phyloP scores from a whole-genome alignment of 2,888 invertebrate species.

The Philereme transversata region DNA sequence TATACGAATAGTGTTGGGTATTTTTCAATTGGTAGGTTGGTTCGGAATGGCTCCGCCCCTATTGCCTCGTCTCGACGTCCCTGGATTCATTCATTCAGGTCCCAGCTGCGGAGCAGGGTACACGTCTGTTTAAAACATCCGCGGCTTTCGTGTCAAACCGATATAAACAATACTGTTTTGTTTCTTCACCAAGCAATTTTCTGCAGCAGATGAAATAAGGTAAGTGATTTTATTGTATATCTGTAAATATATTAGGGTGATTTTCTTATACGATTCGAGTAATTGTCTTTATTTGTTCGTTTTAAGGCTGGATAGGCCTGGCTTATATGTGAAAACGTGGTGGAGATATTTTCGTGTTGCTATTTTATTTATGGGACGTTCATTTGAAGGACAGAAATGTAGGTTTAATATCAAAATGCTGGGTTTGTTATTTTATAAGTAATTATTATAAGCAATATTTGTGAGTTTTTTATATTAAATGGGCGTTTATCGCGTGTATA shows the following conservation, averaged over 20 bases:
- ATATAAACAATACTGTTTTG: conserved; percentile 32
- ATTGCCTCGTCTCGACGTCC: conserved; percentile 51
- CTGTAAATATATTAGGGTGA: background rate
- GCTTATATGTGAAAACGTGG: conserved; percentile 20
- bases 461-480: too few relatives aligned
- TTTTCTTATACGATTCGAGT: background rate
- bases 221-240: conserved; percentile 25
- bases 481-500: too few relatives aligned
- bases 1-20: conserved; percentile 4
- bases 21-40: conserved; percentile 52
- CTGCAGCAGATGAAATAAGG: conserved; percentile 18
- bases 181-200: conserved; percentile 7
- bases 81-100: conserved; percentile 75
- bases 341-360: conserved; percentile 11
- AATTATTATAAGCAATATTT: too few relatives aligned
- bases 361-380: conserved; percentile 11
- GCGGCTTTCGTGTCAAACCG: conserved; percentile 49
- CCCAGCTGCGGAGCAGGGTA: conserved; percentile 50
- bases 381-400: background rate
- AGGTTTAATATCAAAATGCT: background rate
- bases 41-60: conserved; percentile 69
- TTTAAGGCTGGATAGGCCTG: conserved; percentile 12
- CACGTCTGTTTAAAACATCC: conserved; percentile 39
- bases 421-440: background rate
- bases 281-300: conserved; percentile 11